A percentile compares a stretch with the other conserved stretches of the same genome.
phyloP scores from a whole-genome alignment of 2,888 invertebrate species.

The Leptura quadrifasciata region DNA sequence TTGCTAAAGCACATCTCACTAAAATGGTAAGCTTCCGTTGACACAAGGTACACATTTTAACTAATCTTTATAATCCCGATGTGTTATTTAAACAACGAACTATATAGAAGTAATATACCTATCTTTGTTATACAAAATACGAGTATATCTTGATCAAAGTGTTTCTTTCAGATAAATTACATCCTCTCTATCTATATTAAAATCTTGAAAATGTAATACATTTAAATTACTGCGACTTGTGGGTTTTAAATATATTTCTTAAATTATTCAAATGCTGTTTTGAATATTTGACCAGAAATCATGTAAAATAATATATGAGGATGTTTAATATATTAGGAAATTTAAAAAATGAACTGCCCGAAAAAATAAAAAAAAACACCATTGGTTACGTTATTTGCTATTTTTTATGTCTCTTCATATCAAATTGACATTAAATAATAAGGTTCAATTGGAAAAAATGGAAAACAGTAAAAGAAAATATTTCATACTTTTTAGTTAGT shows the following conservation, averaged over 20 bases:
- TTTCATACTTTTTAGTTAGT: no score
- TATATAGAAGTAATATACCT: constrained; percentile 3
- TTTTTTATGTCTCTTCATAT: no score
- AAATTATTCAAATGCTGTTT: constrained; percentile 10
- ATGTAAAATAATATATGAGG: neutral
- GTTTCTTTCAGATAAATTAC: constrained; percentile 35
- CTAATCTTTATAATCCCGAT: constrained; percentile 33
- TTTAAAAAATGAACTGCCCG: no score
- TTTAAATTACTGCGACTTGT: constrained; percentile 30
- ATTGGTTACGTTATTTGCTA: no score
- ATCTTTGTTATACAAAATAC: constrained; percentile 17
- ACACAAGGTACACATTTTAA: constrained; percentile 27
- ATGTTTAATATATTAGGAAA: no score
- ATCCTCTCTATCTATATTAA: constrained; percentile 39
- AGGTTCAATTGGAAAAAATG: no score
- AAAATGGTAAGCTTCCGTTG: constrained; percentile 34
- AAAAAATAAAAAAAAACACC: neutral
- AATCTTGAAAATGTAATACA: constrained; percentile 41
- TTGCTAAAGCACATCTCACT: constrained; percentile 19
- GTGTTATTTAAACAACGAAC: constrained; percentile 23
- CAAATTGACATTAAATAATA: no score
- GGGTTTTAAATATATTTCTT: constrained; percentile 19
- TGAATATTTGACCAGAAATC: constrained; percentile 10
- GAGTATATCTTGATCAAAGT: constrained; percentile 31
- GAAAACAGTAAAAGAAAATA: no score